These are phyloP conservation scores for Cryptoblepharus egeriae DNA, from an alignment of 2,797 vertebrate species.

Conservation along the genomic window DNA sequence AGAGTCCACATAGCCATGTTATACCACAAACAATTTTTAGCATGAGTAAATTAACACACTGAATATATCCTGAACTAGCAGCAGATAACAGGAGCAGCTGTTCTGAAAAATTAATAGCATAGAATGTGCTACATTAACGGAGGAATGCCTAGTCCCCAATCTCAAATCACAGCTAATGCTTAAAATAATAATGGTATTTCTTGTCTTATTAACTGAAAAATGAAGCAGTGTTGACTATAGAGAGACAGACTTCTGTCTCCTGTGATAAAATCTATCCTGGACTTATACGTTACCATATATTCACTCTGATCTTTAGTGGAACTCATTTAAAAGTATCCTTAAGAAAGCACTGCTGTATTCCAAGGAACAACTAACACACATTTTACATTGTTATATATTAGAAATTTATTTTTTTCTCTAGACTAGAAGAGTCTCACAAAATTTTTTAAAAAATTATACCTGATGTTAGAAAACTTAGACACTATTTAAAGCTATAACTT, in stretches of 20 bases:
- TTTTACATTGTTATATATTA: conserved; percentile 57
- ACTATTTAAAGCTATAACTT: conserved; percentile 68
- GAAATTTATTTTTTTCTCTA: conserved; percentile 61
- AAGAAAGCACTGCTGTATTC: conserved; percentile 56
- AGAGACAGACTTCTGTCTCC: conserved; percentile 62
- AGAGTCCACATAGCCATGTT: conserved; percentile 40
- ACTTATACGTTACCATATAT: conserved; percentile 57
- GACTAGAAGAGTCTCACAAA: conserved; percentile 51
- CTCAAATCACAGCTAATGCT: conserved; percentile 75
- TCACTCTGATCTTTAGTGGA: conserved; percentile 63
- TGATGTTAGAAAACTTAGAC: conserved; percentile 78
- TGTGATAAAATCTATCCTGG: conserved; percentile 71
- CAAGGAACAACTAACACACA: conserved; percentile 54
- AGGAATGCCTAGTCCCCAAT: conserved; percentile 65
- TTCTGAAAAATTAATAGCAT: conserved; percentile 66
- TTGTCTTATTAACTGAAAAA: conserved; percentile 76
- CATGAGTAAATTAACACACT: conserved; percentile 29
- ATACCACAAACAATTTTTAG: conserved; percentile 29
- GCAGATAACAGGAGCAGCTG: conserved; percentile 62
- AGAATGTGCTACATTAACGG: conserved; percentile 69
- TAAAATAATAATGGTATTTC: conserved; percentile 75
- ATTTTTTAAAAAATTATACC: conserved; percentile 51
- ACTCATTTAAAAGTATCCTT: conserved; percentile 53
- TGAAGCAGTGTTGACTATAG: conserved; percentile 64
- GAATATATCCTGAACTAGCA: conserved; percentile 47